These are phyloP conservation scores for Neomorphus geoffroyi DNA, from an alignment of 2,797 vertebrate species.

Conservation along the genomic window DNA sequence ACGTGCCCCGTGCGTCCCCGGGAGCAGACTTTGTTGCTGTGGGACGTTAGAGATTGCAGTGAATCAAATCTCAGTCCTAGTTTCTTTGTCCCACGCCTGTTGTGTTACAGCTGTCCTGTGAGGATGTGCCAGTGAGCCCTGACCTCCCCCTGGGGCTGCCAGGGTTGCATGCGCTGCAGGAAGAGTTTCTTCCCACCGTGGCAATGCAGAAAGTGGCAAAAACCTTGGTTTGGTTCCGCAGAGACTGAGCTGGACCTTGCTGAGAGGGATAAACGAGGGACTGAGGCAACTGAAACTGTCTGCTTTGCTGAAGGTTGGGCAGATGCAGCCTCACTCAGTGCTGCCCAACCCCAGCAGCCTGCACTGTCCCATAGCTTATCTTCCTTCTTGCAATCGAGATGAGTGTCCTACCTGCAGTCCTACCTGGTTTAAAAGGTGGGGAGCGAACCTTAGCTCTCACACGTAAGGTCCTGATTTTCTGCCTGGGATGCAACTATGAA, in stretches of 20 bases:
- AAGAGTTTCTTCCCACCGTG: not conserved
- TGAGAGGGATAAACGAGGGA: not conserved
- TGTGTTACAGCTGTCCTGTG: not conserved
- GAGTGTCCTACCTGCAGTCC: not conserved
- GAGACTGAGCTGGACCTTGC: not conserved
- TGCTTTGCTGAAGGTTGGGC: not conserved
- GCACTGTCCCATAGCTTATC: not conserved
- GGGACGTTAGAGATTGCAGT: not conserved
- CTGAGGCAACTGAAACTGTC: not conserved
- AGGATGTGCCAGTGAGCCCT: not conserved
- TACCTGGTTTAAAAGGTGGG: not conserved
- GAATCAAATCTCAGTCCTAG: not conserved
- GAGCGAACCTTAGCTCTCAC: not conserved
- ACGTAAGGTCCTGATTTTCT: not conserved
- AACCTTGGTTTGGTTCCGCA: not conserved
- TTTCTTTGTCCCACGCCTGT: not conserved
- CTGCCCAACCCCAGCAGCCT: not conserved
- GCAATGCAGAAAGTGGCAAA: not conserved
- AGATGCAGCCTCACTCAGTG: not conserved
- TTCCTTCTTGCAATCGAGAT: not conserved
- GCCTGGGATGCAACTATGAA: not conserved
- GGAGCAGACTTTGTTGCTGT: not conserved
- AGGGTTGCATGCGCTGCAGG: not conserved
- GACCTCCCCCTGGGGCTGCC: not conserved
- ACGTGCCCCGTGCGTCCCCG: rapidly evolving